A percentile compares a stretch with the other conserved stretches of the same genome.
Conservation (phyloP, 2,113 vertebrate species). For the Hassar affinis region DNA sequence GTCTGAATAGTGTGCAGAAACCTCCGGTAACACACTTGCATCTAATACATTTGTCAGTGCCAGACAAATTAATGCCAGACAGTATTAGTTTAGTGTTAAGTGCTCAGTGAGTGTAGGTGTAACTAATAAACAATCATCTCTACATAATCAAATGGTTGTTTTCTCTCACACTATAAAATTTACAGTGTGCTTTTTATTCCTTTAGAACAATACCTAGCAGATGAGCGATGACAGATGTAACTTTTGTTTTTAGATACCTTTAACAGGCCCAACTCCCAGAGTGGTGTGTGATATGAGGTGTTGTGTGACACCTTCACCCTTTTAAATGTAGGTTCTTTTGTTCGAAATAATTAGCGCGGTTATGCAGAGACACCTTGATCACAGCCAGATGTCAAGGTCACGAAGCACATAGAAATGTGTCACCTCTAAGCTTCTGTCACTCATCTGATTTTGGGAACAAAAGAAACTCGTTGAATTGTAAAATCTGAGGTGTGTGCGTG, state of each 20-base stretch:
- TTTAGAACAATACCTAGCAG: neutral
- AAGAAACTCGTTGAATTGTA: neutral
- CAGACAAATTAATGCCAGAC: too few species aligned
- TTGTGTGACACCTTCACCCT: constrained; percentile 35
- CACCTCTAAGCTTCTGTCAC: constrained; percentile 38
- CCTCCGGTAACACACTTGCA: neutral
- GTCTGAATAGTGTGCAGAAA: neutral
- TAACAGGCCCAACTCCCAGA: neutral
- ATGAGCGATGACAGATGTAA: neutral
- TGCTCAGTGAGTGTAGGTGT: too few species aligned
- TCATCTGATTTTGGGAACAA: neutral
- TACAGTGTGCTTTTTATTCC: neutral
- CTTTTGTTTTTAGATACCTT: constrained; percentile 16
- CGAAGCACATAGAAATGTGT: constrained; percentile 33
- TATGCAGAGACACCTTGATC: constrained; percentile 43
- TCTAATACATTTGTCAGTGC: neutral
- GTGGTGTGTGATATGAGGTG: constrained; percentile 26
- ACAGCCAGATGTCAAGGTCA: constrained; percentile 34
- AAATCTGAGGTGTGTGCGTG: neutral
- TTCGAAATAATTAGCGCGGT: constrained; percentile 40
- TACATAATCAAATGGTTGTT: neutral
- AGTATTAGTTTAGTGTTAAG: too few species aligned
- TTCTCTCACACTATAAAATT: neutral
- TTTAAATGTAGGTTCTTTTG: constrained; percentile 38
- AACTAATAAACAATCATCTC: neutral